Evolutionary conservation across 35 echinoderm and acorn worm genomes (phyloP), one percentile per base, ranked within the genome.

Genomic region (Holothuria glaberrima): DNA sequence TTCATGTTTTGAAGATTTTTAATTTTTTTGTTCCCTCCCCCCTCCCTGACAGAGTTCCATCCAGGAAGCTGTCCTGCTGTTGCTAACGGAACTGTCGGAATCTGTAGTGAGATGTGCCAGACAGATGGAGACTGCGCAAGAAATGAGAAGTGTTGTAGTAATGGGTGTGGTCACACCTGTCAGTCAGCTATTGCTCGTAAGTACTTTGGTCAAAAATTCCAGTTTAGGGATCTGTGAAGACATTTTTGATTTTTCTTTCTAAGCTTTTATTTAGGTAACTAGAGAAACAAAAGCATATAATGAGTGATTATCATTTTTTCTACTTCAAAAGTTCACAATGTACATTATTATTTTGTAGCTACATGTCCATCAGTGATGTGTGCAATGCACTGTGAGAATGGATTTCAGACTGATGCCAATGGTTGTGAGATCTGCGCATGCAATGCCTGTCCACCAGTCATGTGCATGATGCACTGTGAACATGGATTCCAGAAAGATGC

Each of bases 141-240:
- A 58, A 38, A 48, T 69, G 16, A 90, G 59, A 93, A 93, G 61
- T 93, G 92, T 60, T 93, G 92, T 36, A 80, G 69, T 18, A 93
- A 93, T 61, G 92, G 92, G 30, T 93, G 92, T 74, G 92, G 92
- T 18, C 92, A 93, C 71, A n/a, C 24, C 13, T 86, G 83, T 67
- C 19, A 66, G 30, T 59, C 32, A 25, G 86, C 92, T 41, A 50
- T 90, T 54, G 2, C 7, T 4, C 36, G 36, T 41, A 41, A 41
- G 36, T 41, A 7, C 36, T 41, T 41, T 41, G 36, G 36, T n/a
- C n/a, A n/a, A n/a, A n/a, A n/a, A n/a, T n/a, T n/a, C n/a, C n/a
- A n/a, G n/a, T n/a, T n/a, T n/a, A n/a, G n/a, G n/a, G n/a, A n/a
- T n/a, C n/a, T n/a, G n/a, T n/a, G n/a, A n/a, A n/a, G n/a, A n/a